These are phyloP conservation scores for Chiloscyllium punctatum DNA, from an alignment of 2,797 vertebrate genomes.

Conservation along the genomic window DNA sequence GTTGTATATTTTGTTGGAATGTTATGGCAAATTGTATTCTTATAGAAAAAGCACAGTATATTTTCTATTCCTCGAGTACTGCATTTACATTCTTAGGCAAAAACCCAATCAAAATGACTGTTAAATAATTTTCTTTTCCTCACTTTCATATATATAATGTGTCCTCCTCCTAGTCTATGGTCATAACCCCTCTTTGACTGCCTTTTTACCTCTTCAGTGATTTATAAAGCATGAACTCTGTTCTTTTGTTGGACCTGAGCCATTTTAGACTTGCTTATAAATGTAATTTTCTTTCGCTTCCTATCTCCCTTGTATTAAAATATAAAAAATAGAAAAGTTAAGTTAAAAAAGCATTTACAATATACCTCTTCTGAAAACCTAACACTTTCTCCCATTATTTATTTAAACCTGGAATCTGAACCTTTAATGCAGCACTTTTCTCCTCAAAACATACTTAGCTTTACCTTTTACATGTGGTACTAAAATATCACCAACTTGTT, in stretches of 20 bases:
- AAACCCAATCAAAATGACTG: background rate
- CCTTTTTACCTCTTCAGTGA: background rate
- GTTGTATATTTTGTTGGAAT: background rate
- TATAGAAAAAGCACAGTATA: background rate
- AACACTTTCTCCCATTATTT: background rate
- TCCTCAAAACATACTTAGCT: background rate
- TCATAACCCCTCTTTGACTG: background rate
- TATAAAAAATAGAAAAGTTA: background rate
- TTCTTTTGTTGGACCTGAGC: background rate
- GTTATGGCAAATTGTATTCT: background rate
- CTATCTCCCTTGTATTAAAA: background rate
- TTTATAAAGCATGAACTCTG: background rate
- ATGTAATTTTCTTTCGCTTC: background rate
- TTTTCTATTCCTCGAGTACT: background rate
- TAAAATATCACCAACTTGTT: background rate
- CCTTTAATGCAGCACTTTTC: background rate
- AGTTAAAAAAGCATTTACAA: background rate
- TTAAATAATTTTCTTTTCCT: background rate
- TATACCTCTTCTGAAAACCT: background rate
- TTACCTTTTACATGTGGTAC: background rate
- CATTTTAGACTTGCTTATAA: too few relatives aligned
- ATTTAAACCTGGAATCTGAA: background rate
- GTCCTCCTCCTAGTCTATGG: background rate
- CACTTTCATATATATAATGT: background rate
- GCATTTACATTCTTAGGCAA: background rate